Evolutionary conservation across 2,113 vertebrate species (phyloP).

Genomic region (Phalacrocorax brasilianus): DNA sequence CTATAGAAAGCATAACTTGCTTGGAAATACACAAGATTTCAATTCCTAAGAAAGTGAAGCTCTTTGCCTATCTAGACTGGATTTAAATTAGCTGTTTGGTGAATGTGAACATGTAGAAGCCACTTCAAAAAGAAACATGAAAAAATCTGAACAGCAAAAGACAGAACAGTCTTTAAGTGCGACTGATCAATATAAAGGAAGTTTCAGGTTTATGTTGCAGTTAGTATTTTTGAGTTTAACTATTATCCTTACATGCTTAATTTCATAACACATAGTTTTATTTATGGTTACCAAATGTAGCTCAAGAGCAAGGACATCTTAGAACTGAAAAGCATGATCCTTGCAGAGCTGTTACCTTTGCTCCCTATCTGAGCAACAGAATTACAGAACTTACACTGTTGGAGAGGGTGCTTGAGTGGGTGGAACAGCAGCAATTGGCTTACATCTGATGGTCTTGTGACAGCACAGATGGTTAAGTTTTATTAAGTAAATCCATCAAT

Average conservation of each 20-base stretch:
- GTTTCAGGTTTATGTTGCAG: neutral
- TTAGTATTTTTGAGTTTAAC: neutral
- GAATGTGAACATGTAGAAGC: neutral
- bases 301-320: neutral
- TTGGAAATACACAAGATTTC: neutral
- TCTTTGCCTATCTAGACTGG: neutral
- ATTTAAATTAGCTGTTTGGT: neutral
- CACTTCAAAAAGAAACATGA: neutral
- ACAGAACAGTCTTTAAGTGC: neutral
- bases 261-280: neutral
- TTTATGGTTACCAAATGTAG: neutral
- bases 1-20: neutral
- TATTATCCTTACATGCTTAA: neutral
- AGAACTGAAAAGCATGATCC: neutral
- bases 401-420: neutral
- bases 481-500: neutral
- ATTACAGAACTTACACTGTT: rapidly evolving
- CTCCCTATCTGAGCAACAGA: neutral
- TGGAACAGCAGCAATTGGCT: neutral
- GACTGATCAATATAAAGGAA: neutral
- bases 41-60: neutral
- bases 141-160: neutral
- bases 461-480: neutral
- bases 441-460: neutral
- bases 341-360: neutral